phyloP scores from a whole-genome alignment of 1,140 invertebrate species.

The Acarapis woodi region DNA sequence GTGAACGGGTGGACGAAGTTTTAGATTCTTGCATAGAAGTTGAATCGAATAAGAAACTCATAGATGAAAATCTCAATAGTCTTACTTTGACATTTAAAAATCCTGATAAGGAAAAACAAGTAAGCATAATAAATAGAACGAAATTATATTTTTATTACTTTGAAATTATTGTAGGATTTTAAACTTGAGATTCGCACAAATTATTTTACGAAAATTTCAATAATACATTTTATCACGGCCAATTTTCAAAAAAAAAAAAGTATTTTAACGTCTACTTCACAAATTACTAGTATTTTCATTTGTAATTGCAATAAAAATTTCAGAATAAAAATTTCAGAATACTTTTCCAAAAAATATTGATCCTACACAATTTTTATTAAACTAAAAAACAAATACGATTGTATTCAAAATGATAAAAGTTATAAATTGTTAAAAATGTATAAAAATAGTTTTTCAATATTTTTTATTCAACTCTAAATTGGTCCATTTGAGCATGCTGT shows the following conservation, averaged over 20 bases:
- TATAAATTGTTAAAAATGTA: no score
- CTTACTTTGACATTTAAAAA: slow-evolving; percentile 62
- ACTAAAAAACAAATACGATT: no score
- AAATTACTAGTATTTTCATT: not conserved
- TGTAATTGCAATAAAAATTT: no score
- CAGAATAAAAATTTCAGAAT: no score
- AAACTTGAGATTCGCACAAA: not conserved
- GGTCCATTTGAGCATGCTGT: no score
- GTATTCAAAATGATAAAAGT: no score
- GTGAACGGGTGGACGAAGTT: slow-evolving; percentile 48
- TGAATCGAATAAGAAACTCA: slow-evolving; percentile 64
- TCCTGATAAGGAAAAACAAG: slow-evolving; percentile 32
- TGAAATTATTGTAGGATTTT: not conserved
- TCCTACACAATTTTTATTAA: no score
- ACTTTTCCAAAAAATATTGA: no score
- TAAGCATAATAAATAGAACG: no score
- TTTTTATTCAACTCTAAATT: no score
- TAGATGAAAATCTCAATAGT: slow-evolving; percentile 49
- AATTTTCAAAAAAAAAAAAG: not conserved
- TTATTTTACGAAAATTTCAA: not conserved
- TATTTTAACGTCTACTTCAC: not conserved
- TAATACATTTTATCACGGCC: no score
- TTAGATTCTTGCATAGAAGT: slow-evolving; percentile 70
- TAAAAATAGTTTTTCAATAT: no score
- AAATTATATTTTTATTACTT: slow-evolving; percentile 9